Evolutionary conservation across 64 coral and sea anemone genomes (phyloP).

Genomic region (Porites lutea): DNA sequence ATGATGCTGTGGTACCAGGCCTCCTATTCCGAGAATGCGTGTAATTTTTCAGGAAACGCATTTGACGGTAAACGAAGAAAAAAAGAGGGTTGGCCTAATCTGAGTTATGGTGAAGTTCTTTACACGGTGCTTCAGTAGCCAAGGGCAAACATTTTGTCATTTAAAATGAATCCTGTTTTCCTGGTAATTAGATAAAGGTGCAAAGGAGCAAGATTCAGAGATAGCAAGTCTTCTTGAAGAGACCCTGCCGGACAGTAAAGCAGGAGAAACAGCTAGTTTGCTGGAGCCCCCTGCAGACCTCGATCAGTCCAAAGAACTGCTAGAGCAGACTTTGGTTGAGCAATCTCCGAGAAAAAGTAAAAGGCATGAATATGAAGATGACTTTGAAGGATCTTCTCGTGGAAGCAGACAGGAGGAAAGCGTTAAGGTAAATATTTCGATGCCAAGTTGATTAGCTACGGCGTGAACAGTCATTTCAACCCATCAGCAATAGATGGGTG

Average conservation of each 20-base stretch:
- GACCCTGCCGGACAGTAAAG: conserved; percentile 25
- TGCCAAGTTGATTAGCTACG: too few species aligned
- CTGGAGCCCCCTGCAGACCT: conserved; percentile 33
- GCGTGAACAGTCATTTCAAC: too few species aligned
- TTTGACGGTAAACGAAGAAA: too few species aligned
- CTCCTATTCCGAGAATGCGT: too few species aligned
- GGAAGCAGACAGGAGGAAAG: conserved; percentile 6
- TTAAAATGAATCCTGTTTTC: too few species aligned
- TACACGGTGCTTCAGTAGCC: too few species aligned
- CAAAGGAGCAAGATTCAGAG: conserved; percentile 64
- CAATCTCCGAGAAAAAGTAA: conserved; percentile 49
- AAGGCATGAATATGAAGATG: conserved; percentile 73
- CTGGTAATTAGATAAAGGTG: conserved; percentile 23
- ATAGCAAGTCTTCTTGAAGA: conserved; percentile 79
- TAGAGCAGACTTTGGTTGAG: conserved; percentile 68
- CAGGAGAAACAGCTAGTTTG: conserved; percentile 67
- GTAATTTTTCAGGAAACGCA: too few species aligned
- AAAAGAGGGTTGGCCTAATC: too few species aligned
- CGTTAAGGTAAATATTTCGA: background rate
- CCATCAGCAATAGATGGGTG: too few species aligned
- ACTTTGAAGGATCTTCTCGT: conserved; percentile 56
- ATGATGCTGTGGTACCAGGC: too few species aligned
- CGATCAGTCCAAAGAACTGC: conserved; percentile 43
- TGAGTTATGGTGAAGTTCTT: too few species aligned
- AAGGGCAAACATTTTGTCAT: too few species aligned